Percentiles rank a stretch among this genome's conserved stretches.
Evolutionary conservation across 2,113 vertebrate species (phyloP).

Genomic region (Apteryx owenii): DNA sequence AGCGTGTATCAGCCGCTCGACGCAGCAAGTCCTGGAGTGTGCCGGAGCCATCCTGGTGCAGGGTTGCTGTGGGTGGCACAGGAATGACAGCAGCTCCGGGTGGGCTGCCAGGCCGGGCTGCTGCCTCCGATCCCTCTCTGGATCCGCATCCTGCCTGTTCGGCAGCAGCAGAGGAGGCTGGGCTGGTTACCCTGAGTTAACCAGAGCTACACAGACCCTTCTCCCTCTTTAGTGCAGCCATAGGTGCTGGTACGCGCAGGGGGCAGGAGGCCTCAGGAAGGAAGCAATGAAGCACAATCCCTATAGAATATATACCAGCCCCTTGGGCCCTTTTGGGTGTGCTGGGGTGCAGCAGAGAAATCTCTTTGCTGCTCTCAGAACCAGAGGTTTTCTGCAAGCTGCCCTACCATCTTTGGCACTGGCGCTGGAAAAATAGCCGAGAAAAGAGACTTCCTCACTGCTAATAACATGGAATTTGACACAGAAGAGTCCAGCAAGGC

Average conservation of each 20-base stretch:
- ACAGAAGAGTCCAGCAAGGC: not conserved
- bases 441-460: not conserved
- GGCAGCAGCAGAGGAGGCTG: too few species aligned
- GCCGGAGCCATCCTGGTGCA: not conserved
- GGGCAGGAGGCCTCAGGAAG: not conserved
- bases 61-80: not conserved
- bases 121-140: not conserved
- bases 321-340: too few species aligned
- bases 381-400: not conserved
- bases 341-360: not conserved
- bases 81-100: not conserved
- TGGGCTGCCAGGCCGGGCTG: not conserved
- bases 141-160: not conserved
- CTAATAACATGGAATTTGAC: not conserved
- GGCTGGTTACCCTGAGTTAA: fast-evolving
- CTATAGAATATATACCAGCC: too few species aligned
- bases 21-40: not conserved
- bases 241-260: not conserved
- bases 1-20: not conserved
- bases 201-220: not conserved
- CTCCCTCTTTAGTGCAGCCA: not conserved
- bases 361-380: too few species aligned
- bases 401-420: not conserved
- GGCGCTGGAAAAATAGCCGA: not conserved
- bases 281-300: not conserved